Conservation (phyloP, 2,797 vertebrate genomes). For the Falco biarmicus region DNA sequence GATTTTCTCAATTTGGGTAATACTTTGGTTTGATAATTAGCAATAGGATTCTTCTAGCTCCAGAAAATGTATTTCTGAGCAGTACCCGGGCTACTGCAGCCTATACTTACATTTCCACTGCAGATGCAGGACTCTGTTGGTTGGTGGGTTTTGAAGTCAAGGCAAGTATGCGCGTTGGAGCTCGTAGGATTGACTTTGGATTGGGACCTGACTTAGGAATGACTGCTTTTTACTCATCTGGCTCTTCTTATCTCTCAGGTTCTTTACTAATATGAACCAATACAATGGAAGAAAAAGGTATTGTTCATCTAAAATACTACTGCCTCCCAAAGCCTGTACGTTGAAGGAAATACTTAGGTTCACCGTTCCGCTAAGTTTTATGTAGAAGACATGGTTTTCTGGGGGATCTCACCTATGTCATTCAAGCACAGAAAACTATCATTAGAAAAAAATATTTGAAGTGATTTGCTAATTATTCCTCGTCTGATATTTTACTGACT, state of each 20-base stretch:
- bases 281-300: neutral
- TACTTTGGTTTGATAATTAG: neutral
- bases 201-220: neutral
- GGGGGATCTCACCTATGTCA: neutral
- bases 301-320: neutral
- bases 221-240: neutral
- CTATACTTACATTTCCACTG: neutral
- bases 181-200: neutral
- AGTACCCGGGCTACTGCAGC: accelerated
- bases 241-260: neutral
- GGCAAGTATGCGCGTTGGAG: neutral
- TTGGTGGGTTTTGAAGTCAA: neutral
- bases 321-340: neutral
- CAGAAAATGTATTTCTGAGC: neutral
- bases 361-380: neutral
- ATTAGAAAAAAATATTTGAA: neutral
- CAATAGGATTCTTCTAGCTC: neutral
- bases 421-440: neutral
- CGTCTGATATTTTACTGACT: neutral
- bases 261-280: neutral
- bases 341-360: neutral
- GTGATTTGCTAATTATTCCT: neutral
- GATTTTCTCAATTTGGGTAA: neutral
- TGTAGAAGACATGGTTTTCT: neutral
- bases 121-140: neutral